A percentile compares a stretch with the other conserved stretches of the same genome.
Conservation (phyloP, 2,797 vertebrate genomes). For the Merluccius polli region DNA sequence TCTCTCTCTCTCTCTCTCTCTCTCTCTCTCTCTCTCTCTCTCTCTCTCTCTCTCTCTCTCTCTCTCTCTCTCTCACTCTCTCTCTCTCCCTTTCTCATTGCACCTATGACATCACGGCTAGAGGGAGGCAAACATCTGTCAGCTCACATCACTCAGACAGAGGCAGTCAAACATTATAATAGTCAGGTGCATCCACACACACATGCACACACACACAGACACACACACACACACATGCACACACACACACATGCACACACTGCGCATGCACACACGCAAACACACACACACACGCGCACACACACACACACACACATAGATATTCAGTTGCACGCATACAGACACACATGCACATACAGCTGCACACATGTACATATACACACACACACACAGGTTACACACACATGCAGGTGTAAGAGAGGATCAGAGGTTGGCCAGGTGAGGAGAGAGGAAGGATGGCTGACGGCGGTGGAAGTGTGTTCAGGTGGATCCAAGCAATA, state of each 20-base stretch:
- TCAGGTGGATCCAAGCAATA: background rate
- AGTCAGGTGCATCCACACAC: slow-evolving; percentile 10
- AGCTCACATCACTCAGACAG: slow-evolving; percentile 31
- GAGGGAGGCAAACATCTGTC: slow-evolving; percentile 53
- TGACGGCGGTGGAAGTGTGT: background rate
- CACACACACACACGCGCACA: background rate
- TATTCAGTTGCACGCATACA: background rate
- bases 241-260: background rate
- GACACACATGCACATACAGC: slow-evolving; percentile 6
- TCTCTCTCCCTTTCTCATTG: slow-evolving; percentile 12
- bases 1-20: slow-evolving; percentile 10
- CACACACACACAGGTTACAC: too few relatives aligned
- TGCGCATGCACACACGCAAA: slow-evolving; percentile 9
- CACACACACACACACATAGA: background rate
- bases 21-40: slow-evolving; percentile 9
- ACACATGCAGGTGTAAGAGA: background rate
- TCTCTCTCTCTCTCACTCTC: background rate
- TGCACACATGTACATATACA: background rate
- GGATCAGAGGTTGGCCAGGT: too few relatives aligned
- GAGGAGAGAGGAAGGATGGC: background rate
- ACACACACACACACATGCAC: slow-evolving; percentile 1
- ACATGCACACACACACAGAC: slow-evolving; percentile 15
- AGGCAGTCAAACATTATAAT: slow-evolving; percentile 3
- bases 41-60: slow-evolving; percentile 16
- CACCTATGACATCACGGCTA: slow-evolving; percentile 33